Conservation (phyloP, 1,140 invertebrate species). For the Chlorops oryzae region DNA sequence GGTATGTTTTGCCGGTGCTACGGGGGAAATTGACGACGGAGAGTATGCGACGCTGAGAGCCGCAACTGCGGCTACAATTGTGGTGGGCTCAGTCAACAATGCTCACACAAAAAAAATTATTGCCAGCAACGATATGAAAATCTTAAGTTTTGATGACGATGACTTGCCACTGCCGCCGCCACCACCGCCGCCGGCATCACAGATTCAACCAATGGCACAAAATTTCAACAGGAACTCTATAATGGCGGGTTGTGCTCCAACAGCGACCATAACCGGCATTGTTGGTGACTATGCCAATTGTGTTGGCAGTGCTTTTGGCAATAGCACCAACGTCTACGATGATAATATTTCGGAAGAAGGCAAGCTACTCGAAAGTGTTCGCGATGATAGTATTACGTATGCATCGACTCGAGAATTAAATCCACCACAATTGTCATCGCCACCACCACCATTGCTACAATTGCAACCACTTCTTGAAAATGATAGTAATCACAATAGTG, state of each 20-base stretch:
- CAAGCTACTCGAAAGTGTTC: conserved; percentile 65
- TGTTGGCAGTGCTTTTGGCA: conserved; percentile 19
- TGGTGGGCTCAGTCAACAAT: conserved; percentile 28
- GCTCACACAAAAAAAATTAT: too few species aligned
- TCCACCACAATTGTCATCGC: conserved; percentile 49
- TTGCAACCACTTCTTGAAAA: too few species aligned
- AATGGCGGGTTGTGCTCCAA: too few species aligned
- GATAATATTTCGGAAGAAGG: conserved; percentile 66
- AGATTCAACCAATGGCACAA: too few species aligned
- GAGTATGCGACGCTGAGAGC: conserved; percentile 77
- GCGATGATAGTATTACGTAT: conserved; percentile 66
- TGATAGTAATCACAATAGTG: too few species aligned
- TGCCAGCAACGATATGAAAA: conserved; percentile 15
- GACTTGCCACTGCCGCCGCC: conserved; percentile 39
- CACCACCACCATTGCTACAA: conserved; percentile 19
- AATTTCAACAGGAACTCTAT: neutral
- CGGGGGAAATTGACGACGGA: conserved; percentile 68
- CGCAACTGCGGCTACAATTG: conserved; percentile 32
- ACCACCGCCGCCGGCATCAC: conserved; percentile 5
- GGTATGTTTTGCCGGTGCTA: conserved; percentile 55
- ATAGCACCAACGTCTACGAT: conserved; percentile 47
- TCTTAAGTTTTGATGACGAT: conserved; percentile 42
- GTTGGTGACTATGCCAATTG: conserved; percentile 46
- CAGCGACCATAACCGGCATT: neutral
- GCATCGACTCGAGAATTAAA: conserved; percentile 63